Conservation (phyloP, 64 coral and sea anemone genomes). For the Montipora efflorescens region DNA sequence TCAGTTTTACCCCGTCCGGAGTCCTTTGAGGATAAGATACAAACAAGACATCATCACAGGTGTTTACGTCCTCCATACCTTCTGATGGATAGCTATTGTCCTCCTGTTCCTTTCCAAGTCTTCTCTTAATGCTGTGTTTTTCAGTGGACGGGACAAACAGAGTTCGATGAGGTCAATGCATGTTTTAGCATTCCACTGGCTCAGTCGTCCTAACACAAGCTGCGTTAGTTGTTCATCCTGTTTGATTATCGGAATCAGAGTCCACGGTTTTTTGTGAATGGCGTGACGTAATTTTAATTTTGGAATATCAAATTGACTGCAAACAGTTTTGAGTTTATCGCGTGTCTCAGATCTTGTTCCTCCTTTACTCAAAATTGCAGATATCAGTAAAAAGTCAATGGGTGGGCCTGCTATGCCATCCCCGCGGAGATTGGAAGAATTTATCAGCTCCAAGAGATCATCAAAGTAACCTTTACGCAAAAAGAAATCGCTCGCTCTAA, state of each 20-base stretch:
- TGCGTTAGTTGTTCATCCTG: conserved; percentile 70
- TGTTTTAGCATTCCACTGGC: conserved; percentile 72
- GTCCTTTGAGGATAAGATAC: no score
- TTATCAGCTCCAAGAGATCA: conserved; percentile 82
- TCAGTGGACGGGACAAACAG: conserved; percentile 70
- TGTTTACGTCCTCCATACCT: conserved; percentile 48
- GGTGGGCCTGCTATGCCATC: conserved; percentile 57
- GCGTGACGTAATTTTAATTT: conserved; percentile 63
- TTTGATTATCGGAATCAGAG: conserved; percentile 79
- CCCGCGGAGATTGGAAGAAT: conserved; percentile 60
- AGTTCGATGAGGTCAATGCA: conserved; percentile 76
- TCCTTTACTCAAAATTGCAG: conserved; percentile 80
- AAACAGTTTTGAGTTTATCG: conserved; percentile 29
- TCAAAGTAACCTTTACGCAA: conserved; percentile 82
- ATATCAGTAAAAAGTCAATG: conserved; percentile 86
- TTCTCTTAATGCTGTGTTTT: conserved; percentile 51
- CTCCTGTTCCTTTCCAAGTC: conserved; percentile 74
- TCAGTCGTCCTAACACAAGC: conserved; percentile 76
- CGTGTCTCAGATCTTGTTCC: conserved; percentile 34
- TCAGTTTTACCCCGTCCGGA: no score
- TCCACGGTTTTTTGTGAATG: conserved; percentile 82
- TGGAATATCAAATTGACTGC: conserved; percentile 68
- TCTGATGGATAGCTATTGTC: conserved; percentile 75
- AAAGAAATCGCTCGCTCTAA: conserved; percentile 78
- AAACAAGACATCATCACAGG: no score